phyloP scores from a whole-genome alignment of 2,113 vertebrate genomes.

The Rhea americana region DNA sequence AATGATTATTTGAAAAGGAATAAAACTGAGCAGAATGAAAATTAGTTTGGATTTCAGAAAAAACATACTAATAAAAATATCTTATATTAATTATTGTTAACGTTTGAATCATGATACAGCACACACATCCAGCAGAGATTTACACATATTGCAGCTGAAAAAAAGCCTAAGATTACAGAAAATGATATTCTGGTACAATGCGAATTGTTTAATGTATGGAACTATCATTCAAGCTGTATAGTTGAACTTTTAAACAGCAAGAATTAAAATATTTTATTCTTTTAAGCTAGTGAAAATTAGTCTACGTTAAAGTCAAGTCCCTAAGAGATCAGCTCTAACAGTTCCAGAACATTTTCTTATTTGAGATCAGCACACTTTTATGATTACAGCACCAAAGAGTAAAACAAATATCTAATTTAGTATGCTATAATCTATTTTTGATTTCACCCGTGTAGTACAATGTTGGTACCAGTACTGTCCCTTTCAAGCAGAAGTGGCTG shows the following conservation, averaged over 20 bases:
- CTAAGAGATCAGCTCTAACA: neutral
- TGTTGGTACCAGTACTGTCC: neutral
- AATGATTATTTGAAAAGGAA: neutral
- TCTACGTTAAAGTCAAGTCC: neutral
- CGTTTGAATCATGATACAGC: neutral
- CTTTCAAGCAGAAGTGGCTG: neutral
- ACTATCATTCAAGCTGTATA: neutral
- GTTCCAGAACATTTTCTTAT: neutral
- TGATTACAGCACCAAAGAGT: neutral
- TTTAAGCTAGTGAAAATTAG: neutral
- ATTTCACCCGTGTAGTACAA: neutral
- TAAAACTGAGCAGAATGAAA: neutral
- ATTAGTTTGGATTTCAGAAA: neutral
- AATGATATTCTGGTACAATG: neutral
- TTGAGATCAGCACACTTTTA: neutral
- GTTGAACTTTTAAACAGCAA: neutral
- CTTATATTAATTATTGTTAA: neutral
- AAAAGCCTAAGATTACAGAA: neutral
- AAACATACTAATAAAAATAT: neutral
- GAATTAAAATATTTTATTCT: neutral
- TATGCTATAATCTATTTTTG: neutral
- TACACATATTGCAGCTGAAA: neutral
- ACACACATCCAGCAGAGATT: neutral
- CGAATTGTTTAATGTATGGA: neutral
- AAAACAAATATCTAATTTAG: neutral